Evolutionary conservation across 2,113 vertebrate species (phyloP), one percentile per base, ranked within the genome.

Genomic region (Daboia siamensis): DNA sequence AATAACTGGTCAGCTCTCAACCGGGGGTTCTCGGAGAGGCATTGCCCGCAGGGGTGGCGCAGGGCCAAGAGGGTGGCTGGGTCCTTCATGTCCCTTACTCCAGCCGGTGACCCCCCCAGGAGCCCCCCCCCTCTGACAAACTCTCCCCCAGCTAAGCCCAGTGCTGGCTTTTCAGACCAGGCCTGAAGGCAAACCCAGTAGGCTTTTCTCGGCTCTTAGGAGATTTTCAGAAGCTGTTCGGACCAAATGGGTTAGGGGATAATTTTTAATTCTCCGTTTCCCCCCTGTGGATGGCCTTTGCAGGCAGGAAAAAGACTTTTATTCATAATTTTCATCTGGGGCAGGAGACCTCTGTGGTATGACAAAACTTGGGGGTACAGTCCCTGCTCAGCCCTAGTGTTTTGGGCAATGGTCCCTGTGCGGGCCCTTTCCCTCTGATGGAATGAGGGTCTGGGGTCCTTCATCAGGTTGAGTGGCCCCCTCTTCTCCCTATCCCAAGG

Each of bases 1-100:
- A 93, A 93, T 90, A 93, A 44, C 56, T 0, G 33, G 88, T 90
- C 92, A 87, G 57, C 85, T 84, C 88, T 90, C 85, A 7, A 3
- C 84, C 24, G 9, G 23, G 15, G 1, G n/a, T 23, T 13, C 88
- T 89, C 15, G 0, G 26, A 90, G 89, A 54, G 8, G 59, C 84
- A 74, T 87, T 51, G 48, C n/a, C 87, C 84, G 0, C 48, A 52
- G 52, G 21, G 33, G 3, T 5, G 26, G 56, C 21, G 3, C 23
- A n/a, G 46, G 56, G 57, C 48, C 48, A 55, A 3, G 9, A 55
- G 88, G 7, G n/a, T 12, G 48, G 5, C 24, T 5, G 48, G 8
- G 24, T 2, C 55, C 23, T 44, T 4, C 1, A 0, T 24, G 9
- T 17, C 80, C 29, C 29, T 55, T 5, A 84, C 12, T 46, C 54